Evolutionary conservation across 2,888 invertebrate species (phyloP), one percentile per base, ranked within the genome.

Genomic region (Oscheius sp.): DNA sequence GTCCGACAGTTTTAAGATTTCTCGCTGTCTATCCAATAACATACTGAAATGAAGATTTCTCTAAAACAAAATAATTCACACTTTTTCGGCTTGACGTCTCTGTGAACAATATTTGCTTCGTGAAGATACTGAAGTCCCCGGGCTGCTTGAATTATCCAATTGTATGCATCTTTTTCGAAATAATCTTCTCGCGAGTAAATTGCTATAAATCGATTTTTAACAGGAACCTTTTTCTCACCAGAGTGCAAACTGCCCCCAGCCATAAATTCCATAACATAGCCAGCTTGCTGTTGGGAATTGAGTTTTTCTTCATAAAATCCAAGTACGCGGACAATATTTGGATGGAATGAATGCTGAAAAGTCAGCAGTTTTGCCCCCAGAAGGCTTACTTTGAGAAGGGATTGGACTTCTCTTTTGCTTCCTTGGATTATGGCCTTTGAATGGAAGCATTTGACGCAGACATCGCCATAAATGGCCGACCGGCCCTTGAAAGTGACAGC

Each of bases 201-300:
- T 1, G 27, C 58, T 58, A 13, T 0, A 58, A 58, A 2, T 27
- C 35, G 9, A 35, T 3, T 35, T 3, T 6, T 35, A 35, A 35
- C 35, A 6, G 35, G 35, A 25, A 58, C 25, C 21, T 16, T 27
- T 25, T 0, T 1, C n/a, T n/a, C n/a, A 63, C 63, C 63, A 13
- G 41, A 0, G 25, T 63, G 45, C 16, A 63, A 25, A 23, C 63
- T 45, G n/a, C 63, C 63, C 2, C 43, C 43, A 1, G 43, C 45
- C 63, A 63, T 63, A 18, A 18, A 46, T 23, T 63, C 63, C 63
- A 63, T 63, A 12, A 63, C 63, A 13, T 45, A 63, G 18, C 63
- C 63, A n/a, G 18, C 13, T 9, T 35, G 35, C 9, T 9, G 5
- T 9, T 12, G 21, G 0, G 21, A 23, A 1, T 53, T 53, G 23